Base-by-base conservation (phyloP, 1,140 invertebrate genomes). In the Bombus superbus region DNA sequence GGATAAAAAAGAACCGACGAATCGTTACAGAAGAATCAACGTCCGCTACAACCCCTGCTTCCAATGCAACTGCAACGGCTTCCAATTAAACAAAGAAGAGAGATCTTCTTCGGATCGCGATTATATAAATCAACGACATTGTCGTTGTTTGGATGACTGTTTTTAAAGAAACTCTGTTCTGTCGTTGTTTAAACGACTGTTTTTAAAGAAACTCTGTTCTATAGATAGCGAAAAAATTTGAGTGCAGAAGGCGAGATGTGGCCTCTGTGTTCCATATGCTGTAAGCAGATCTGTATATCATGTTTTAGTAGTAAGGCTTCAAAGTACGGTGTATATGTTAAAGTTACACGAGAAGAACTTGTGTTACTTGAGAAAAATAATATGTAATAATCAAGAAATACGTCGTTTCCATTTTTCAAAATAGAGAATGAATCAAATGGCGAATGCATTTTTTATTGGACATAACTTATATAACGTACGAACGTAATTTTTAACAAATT, bases 1-100 rank as follows among this genome's bases (percentile, higher is more conserved):
- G 98, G 62, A 97, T 99, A 77, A 98, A 98, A 92, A 99, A 99
- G 91, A 97, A 97, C 92, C 94, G 97, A 42, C 95, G 96, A 78
- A 96, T 97, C 68, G 96, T 97, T 47, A 97, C 96, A 15, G 96
- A 95, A 32, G 95, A 95, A 47, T 83, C 93, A 22, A 88, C 91
- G 13, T 86, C 93, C 28, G 83, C 88, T 59, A 79, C 92, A 3
- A 86, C 92, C 59, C 89, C 91, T 38, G 71, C 92, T 11, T 88
- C 92, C 0, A 92, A 66, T 77, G 92, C 92, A 6, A 93, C 94
- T 11, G 91, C 93, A 57, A 92, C 93, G 38, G 93, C 94, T 92
- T 94, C 94, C 86, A 94, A 93, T 92, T 95, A 89, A 90, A 82
- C 71, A 18, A 57, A 53, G n/a, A 47, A 28, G 47, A 62, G 11